Percentiles rank a stretch among this genome's conserved stretches.
Conservation (phyloP, 2,113 vertebrate species). For the Ceyx cyanopectus region DNA sequence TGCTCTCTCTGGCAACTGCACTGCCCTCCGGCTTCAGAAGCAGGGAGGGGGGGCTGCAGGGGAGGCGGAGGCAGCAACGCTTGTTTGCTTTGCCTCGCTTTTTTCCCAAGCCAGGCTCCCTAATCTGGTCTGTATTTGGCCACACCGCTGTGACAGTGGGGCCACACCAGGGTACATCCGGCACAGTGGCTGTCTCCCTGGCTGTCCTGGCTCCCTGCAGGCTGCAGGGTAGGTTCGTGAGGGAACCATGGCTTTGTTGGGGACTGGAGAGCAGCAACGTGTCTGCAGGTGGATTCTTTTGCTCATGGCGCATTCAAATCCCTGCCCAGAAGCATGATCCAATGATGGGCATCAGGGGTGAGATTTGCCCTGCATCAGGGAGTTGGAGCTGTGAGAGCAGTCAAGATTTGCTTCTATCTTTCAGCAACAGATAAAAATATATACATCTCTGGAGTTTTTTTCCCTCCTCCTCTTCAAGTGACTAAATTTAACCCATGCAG, state of each 20-base stretch:
- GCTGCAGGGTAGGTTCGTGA: neutral
- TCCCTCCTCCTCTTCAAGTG: neutral
- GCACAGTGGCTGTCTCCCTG: neutral
- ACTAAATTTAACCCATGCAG: neutral
- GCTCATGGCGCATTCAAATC: accelerated
- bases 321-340: neutral
- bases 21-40: neutral
- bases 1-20: constrained; percentile 9
- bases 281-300: neutral
- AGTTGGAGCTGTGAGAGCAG: accelerated
- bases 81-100: neutral
- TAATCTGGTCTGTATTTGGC: neutral
- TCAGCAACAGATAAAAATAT: constrained; percentile 35
- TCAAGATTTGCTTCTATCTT: neutral
- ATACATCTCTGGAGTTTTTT: neutral
- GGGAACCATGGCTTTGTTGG: accelerated
- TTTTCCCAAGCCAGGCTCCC: constrained; percentile 17
- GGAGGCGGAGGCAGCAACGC: neutral
- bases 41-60: constrained; percentile 5
- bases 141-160: neutral
- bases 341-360: neutral
- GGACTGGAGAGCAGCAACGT: neutral
- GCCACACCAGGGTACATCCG: neutral
- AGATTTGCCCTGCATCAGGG: accelerated
- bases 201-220: neutral